These are phyloP conservation scores for Lycopodina hypogea DNA, from an alignment of 37 sponge, comb jelly and placozoan genomes.

Conservation along the genomic window DNA sequence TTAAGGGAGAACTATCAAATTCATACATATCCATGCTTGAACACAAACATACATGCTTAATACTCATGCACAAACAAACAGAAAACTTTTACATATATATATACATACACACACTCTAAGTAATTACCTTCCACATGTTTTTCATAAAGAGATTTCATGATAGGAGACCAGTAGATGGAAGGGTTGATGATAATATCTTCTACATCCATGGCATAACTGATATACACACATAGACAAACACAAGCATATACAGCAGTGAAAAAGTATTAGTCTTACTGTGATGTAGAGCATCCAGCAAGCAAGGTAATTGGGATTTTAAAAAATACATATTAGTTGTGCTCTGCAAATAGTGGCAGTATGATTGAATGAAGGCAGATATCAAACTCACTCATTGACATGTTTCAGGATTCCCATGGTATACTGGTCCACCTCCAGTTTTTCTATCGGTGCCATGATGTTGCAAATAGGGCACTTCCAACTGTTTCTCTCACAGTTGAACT, in stretches of 20 bases:
- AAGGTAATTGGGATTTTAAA: too few relatives aligned
- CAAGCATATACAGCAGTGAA: too few relatives aligned
- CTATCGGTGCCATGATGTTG: slow-evolving; percentile 58
- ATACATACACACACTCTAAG: too few relatives aligned
- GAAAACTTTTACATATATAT: too few relatives aligned
- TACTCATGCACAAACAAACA: too few relatives aligned
- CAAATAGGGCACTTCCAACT: slow-evolving; percentile 93
- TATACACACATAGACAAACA: too few relatives aligned
- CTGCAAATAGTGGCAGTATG: too few relatives aligned
- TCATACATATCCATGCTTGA: neutral
- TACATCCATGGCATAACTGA: slow-evolving; percentile 50
- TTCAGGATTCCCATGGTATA: slow-evolving; percentile 72
- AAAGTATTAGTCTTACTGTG: too few relatives aligned
- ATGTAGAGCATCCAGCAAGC: too few relatives aligned
- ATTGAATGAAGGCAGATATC: too few relatives aligned
- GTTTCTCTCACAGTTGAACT: slow-evolving; percentile 84
- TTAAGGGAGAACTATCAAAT: neutral
- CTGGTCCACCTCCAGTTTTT: slow-evolving; percentile 79
- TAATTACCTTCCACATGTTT: slow-evolving; percentile 42
- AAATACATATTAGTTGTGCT: too few relatives aligned
- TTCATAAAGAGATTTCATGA: slow-evolving; percentile 23
- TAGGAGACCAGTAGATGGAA: slow-evolving; percentile 58
- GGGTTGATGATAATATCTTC: slow-evolving; percentile 77
- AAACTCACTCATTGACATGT: slow-evolving; percentile 44
- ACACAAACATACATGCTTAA: neutral